phyloP scores from a whole-genome alignment of 2,113 vertebrate species.

The Thunnus thynnus region DNA sequence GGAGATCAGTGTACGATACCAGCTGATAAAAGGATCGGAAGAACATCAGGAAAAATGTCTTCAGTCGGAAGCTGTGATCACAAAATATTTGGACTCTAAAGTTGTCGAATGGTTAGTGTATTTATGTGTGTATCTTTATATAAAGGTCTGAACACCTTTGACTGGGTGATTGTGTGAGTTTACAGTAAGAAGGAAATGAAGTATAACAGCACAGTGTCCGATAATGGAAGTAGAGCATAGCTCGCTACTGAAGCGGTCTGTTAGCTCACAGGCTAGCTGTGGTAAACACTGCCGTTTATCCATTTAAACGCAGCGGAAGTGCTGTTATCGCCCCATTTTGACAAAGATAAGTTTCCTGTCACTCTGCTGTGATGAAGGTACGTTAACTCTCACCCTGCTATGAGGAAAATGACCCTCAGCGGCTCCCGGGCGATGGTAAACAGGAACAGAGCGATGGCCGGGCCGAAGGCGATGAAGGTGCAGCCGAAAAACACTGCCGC shows the following conservation, averaged over 20 bases:
- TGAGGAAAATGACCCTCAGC: conserved; percentile 87
- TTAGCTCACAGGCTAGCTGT: conserved; percentile 35
- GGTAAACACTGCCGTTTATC: neutral
- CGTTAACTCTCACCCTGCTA: conserved; percentile 82
- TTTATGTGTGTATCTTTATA: neutral
- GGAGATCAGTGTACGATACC: no score
- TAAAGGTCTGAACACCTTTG: neutral
- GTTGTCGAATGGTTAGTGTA: neutral
- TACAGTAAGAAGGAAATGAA: neutral
- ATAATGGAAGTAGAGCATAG: neutral
- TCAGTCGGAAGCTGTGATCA: no score
- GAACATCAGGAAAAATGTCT: no score
- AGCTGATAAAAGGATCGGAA: no score
- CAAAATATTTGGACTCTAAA: no score
- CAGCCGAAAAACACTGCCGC: conserved; percentile 88
- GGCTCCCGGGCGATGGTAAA: conserved; percentile 88
- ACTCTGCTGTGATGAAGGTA: accelerated
- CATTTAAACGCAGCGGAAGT: neutral
- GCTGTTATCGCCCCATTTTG: accelerated
- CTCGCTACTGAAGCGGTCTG: neutral
- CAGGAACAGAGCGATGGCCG: conserved; percentile 86
- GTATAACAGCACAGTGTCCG: neutral
- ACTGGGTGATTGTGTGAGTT: neutral
- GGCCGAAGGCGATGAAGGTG: conserved; percentile 89
- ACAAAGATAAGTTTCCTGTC: accelerated